Evolutionary conservation across 2,888 invertebrate genomes (phyloP).

Genomic region (Nymphalis urticae): DNA sequence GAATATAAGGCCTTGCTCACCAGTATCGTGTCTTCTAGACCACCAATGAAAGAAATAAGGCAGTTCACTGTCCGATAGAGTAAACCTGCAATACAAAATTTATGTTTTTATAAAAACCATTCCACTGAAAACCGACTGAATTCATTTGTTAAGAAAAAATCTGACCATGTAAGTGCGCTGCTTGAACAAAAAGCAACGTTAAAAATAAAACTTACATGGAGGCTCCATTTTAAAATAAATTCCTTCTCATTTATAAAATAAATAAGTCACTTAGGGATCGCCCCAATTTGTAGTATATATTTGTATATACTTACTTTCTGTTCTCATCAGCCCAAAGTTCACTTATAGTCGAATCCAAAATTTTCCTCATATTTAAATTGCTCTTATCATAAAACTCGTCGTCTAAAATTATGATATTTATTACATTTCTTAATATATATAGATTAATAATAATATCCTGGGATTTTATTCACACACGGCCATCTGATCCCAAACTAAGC

Average conservation of each 20-base stretch:
- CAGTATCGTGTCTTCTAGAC: slow-evolving; percentile 58
- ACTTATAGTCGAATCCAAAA: slow-evolving; percentile 89
- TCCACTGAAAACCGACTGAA: not conserved
- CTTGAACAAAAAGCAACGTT: not conserved
- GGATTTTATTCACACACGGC: too few relatives aligned
- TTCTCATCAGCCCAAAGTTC: slow-evolving; percentile 84
- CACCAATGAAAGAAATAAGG: slow-evolving; percentile 69
- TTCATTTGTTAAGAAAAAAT: too few relatives aligned
- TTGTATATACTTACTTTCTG: slow-evolving; percentile 74
- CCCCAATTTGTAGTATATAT: too few relatives aligned
- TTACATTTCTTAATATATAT: not conserved
- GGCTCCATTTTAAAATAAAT: too few relatives aligned
- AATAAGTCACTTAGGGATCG: too few relatives aligned
- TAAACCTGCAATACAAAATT: slow-evolving; percentile 54
- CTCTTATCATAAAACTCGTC: slow-evolving; percentile 39
- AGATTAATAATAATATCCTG: too few relatives aligned
- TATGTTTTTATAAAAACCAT: not conserved
- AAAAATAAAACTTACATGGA: too few relatives aligned
- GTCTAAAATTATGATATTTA: slow-evolving; percentile 39
- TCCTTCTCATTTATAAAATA: too few relatives aligned
- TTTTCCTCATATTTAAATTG: slow-evolving; percentile 84
- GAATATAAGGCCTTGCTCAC: slow-evolving; percentile 40
- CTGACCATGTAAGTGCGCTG: too few relatives aligned
- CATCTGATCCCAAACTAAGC: too few relatives aligned
- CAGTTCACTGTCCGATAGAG: slow-evolving; percentile 50